A percentile compares a stretch with the other conserved stretches of the same genome.
phyloP scores from a whole-genome alignment of 64 coral and sea anemone genomes.

The Montipora cactus region DNA sequence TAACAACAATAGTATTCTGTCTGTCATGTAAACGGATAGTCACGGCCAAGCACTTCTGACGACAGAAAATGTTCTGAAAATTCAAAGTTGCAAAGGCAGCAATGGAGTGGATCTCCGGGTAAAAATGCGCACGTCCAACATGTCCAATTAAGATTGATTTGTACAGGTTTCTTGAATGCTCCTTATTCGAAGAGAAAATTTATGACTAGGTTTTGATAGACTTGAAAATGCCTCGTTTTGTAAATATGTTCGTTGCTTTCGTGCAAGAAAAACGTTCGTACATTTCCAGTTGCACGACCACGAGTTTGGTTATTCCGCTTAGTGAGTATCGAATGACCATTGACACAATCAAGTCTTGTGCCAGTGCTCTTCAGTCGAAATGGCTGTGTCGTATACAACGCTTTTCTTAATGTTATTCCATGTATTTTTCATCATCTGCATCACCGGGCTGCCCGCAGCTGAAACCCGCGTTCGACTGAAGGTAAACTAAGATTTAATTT shows the following conservation, averaged over 20 bases:
- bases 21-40: not conserved
- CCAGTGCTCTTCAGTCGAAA: not conserved
- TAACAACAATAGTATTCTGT: constrained; percentile 20
- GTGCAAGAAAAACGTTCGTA: too few species aligned
- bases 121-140: not conserved
- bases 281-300: not conserved
- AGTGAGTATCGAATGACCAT: not conserved
- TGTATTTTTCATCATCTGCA: not conserved
- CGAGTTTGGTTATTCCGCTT: not conserved
- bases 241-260: too few species aligned
- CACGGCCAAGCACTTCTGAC: not conserved
- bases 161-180: too few species aligned
- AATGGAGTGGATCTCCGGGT: not conserved
- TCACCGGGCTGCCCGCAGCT: not conserved
- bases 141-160: not conserved
- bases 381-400: constrained; percentile 5
- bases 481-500: not conserved
- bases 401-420: not conserved
- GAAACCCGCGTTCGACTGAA: not conserved
- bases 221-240: too few species aligned
- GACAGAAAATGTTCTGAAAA: not conserved
- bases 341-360: not conserved
- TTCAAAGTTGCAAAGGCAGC: not conserved
- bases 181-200: too few species aligned
- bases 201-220: too few species aligned